Evolutionary conservation across 2,888 invertebrate genomes (phyloP).

Genomic region (Anthrax anthrax): DNA sequence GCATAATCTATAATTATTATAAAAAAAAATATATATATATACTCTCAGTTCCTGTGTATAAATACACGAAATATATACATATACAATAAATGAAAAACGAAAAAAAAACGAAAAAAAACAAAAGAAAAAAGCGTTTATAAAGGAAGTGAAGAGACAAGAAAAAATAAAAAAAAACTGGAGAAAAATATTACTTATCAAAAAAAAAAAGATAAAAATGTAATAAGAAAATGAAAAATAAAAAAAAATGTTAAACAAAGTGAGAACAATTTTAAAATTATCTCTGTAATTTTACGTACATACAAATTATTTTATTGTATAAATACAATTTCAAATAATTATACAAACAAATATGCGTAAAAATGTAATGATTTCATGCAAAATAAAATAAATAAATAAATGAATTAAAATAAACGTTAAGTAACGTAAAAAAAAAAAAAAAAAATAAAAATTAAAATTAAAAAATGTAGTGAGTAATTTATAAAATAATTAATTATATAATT

Average conservation of each 20-base stretch:
- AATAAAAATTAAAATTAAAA: not conserved
- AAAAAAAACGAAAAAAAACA: not conserved
- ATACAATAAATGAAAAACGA: constrained; percentile 3
- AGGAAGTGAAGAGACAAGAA: not conserved
- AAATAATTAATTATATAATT: not conserved
- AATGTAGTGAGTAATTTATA: not conserved
- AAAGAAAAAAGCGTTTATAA: not conserved
- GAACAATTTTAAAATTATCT: not conserved
- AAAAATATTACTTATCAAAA: not conserved
- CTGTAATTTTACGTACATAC: not conserved
- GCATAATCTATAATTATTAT: not conserved
- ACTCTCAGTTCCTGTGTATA: constrained; percentile 11
- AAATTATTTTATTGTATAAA: not conserved
- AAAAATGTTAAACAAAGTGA: not conserved
- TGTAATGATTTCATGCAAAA: constrained; percentile 3
- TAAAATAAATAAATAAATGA: constrained; percentile 6
- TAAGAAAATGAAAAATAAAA: not conserved
- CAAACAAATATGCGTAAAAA: not conserved
- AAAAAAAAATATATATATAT: constrained; percentile 5
- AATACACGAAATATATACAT: constrained; percentile 6
- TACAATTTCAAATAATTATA: not conserved
- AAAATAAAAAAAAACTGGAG: not conserved
- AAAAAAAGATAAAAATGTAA: constrained; percentile 1
- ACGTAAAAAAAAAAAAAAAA: not conserved
- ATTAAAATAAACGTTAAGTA: not conserved